Evolutionary conservation across 2,888 invertebrate species (phyloP).

Genomic region (Patella ulyssiponensis): DNA sequence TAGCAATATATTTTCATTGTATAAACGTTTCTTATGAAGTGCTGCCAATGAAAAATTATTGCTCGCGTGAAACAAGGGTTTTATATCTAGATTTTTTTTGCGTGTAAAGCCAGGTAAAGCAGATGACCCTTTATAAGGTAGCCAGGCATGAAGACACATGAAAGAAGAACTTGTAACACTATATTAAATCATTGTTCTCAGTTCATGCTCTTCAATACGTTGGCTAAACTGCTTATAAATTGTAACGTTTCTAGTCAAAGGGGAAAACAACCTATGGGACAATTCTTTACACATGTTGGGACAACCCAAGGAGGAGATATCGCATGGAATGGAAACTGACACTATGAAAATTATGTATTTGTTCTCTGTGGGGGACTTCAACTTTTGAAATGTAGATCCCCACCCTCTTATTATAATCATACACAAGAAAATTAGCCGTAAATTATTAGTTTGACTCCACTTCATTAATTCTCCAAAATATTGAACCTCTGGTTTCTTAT

Average conservation of each 20-base stretch:
- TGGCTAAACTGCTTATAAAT: slow-evolving; percentile 23
- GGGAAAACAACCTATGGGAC: slow-evolving; percentile 6
- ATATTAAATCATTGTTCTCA: slow-evolving; percentile 26
- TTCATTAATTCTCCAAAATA: too few species aligned
- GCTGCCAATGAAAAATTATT: slow-evolving; percentile 10
- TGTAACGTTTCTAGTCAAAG: slow-evolving; percentile 19
- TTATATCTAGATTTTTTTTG: slow-evolving; percentile 15
- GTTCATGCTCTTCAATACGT: slow-evolving; percentile 17
- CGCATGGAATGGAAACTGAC: slow-evolving; percentile 3
- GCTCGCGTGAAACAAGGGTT: slow-evolving; percentile 9
- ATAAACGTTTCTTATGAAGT: neutral
- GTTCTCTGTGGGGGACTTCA: neutral
- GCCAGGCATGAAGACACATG: slow-evolving; percentile 23
- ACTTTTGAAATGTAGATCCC: neutral
- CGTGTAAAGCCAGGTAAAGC: slow-evolving; percentile 19
- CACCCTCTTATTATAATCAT: slow-evolving; percentile 9
- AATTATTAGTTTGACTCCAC: neutral
- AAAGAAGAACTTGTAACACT: slow-evolving; percentile 19
- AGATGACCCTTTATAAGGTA: slow-evolving; percentile 24
- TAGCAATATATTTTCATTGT: slow-evolving; percentile 23
- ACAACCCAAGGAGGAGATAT: neutral
- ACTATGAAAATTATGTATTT: slow-evolving; percentile 11
- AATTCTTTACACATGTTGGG: slow-evolving; percentile 6
- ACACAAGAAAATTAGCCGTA: neutral
- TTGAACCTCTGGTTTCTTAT: too few species aligned